Conservation (phyloP, 2,797 vertebrate genomes). For the Zenarchopterus dispar region DNA sequence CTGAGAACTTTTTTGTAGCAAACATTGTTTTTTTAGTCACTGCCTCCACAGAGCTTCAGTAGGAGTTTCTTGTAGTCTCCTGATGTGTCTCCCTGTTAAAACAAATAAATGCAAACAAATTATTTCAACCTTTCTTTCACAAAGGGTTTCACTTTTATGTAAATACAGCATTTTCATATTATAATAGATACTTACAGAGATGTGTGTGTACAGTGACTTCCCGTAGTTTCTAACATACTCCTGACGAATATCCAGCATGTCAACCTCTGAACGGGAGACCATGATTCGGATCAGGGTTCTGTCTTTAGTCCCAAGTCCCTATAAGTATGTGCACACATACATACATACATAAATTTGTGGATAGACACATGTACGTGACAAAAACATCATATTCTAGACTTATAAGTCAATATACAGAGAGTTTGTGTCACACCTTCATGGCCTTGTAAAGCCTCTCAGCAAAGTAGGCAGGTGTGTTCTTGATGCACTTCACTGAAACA, state of each 20-base stretch:
- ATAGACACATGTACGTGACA: conserved; percentile 1
- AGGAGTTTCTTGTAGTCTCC: conserved; percentile 98
- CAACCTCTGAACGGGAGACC: conserved; percentile 94
- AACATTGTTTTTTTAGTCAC: conserved; percentile 83
- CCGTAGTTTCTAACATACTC: conserved; percentile 91
- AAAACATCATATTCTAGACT: not conserved
- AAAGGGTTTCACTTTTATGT: not conserved
- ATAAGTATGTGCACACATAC: conserved; percentile 10
- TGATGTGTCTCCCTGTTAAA: conserved; percentile 93
- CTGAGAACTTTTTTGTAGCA: not conserved
- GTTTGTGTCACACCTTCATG: conserved; percentile 87
- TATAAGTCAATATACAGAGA: not conserved
- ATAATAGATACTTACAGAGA: conserved; percentile 86
- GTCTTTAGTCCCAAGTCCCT: conserved; percentile 96
- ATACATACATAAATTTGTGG: not conserved
- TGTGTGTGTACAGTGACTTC: conserved; percentile 92
- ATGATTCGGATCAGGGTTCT: conserved; percentile 93
- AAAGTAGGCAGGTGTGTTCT: conserved; percentile 92
- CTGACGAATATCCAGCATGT: conserved; percentile 92
- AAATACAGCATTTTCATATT: not conserved
- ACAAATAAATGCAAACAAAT: conserved; percentile 26
- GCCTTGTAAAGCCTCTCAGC: conserved; percentile 95
- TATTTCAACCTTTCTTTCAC: not conserved
- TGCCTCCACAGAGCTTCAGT: conserved; percentile 95
- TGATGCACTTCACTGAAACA: conserved; percentile 94